These are phyloP conservation scores for Carcharodon carcharias DNA, from an alignment of 2,797 vertebrate species.

Conservation along the genomic window DNA sequence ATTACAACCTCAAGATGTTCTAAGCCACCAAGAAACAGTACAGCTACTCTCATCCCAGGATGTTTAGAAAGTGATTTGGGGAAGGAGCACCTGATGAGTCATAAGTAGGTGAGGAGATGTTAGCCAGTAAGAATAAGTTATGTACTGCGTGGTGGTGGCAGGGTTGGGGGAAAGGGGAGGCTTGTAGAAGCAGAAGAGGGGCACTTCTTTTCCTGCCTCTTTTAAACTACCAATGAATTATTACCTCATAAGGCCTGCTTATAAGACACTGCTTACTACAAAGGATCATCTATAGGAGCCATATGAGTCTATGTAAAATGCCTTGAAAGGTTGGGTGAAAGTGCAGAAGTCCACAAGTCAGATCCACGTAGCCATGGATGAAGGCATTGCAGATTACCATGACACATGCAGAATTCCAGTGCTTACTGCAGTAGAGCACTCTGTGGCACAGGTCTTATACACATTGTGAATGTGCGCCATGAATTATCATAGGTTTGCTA, in stretches of 20 bases:
- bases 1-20: neutral
- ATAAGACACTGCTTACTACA: neutral
- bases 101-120: neutral
- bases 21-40: neutral
- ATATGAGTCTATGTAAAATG: neutral
- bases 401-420: neutral
- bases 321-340: neutral
- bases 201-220: neutral
- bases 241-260: neutral
- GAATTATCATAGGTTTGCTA: neutral
- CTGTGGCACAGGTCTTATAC: neutral
- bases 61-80: neutral
- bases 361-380: neutral
- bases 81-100: neutral
- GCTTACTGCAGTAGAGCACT: neutral
- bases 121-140: neutral
- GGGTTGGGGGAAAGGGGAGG: neutral
- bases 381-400: neutral
- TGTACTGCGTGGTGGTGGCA: no score
- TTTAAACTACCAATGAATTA: neutral
- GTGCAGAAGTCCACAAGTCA: neutral
- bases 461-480: neutral
- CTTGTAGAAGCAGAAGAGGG: neutral
- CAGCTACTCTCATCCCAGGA: neutral
- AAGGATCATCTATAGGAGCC: neutral